These are phyloP conservation scores for Montipora sp. DNA, from an alignment of 64 coral and sea anemone genomes.

Conservation along the genomic window DNA sequence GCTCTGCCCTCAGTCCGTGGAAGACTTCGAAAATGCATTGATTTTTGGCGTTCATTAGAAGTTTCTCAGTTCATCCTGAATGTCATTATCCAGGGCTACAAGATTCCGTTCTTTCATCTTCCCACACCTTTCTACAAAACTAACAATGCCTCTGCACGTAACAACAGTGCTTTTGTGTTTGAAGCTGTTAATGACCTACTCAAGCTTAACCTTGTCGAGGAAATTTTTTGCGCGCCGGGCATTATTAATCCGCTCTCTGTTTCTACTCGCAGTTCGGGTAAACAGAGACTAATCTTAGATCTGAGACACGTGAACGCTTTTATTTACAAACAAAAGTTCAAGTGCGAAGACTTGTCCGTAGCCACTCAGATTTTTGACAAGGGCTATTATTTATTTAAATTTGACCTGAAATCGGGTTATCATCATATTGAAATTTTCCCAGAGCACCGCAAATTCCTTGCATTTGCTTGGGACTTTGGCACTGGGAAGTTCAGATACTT, in stretches of 20 bases:
- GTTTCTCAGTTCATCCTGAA: slow-evolving; percentile 3
- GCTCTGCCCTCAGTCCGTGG: not conserved
- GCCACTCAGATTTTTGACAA: not conserved
- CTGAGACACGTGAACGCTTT: slow-evolving; percentile 31
- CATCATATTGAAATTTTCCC: slow-evolving; percentile 14
- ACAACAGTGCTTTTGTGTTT: too few relatives aligned
- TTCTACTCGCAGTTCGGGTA: not conserved
- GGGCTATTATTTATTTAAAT: slow-evolving; percentile 8
- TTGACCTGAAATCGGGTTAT: slow-evolving; percentile 31
- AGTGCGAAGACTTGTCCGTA: not conserved
- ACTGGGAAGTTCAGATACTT: slow-evolving; percentile 27
- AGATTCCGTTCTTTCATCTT: not conserved
- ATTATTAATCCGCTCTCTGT: slow-evolving; percentile 38
- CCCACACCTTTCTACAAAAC: too few relatives aligned
- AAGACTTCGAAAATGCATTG: not conserved
- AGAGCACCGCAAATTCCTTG: not conserved
- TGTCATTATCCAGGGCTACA: not conserved
- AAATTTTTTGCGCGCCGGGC: not conserved
- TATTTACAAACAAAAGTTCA: slow-evolving; percentile 34
- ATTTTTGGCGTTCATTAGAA: slow-evolving; percentile 1
- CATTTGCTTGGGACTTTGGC: slow-evolving; percentile 26
- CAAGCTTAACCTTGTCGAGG: not conserved
- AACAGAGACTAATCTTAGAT: slow-evolving; percentile 40
- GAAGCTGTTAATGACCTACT: not conserved
- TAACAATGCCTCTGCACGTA: too few relatives aligned